phyloP scores from a whole-genome alignment of 2,113 vertebrate genomes.

The Zapornia atra region DNA sequence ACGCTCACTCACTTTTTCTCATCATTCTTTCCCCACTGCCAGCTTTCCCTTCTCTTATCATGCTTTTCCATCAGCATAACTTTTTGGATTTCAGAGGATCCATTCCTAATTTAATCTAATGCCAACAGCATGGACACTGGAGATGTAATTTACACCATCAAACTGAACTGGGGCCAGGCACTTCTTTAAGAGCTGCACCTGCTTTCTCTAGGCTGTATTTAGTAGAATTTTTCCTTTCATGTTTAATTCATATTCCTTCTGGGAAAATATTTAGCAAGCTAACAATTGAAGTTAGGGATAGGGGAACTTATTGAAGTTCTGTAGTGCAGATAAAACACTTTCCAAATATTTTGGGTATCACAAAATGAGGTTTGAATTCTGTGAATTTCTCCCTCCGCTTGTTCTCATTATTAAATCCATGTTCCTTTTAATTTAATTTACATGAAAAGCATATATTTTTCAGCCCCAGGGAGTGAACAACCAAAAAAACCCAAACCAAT shows the following conservation, averaged over 20 bases:
- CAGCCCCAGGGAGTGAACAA: background rate
- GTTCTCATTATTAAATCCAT: constrained; percentile 3
- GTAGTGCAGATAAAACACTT: background rate
- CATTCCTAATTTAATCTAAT: background rate
- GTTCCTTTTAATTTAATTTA: background rate
- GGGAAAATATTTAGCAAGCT: constrained; percentile 21
- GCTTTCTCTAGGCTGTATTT: constrained; percentile 52
- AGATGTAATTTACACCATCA: constrained; percentile 27
- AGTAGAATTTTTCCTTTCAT: constrained; percentile 32
- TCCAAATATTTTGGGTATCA: background rate
- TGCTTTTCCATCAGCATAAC: background rate
- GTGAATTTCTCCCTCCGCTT: background rate
- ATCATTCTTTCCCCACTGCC: background rate
- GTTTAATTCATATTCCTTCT: constrained; percentile 57
- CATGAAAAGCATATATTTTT: background rate
- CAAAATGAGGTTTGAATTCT: constrained; percentile 26
- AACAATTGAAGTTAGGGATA: background rate
- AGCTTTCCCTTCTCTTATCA: background rate
- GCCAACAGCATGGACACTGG: background rate
- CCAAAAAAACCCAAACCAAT: too few species aligned
- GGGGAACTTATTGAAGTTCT: background rate
- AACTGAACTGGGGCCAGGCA: constrained; percentile 16
- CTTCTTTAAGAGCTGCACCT: constrained; percentile 26
- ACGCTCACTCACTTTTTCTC: background rate
- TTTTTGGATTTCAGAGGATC: background rate